Evolutionary conservation across 92 coral and sea anemone genomes (phyloP), one percentile per base, ranked within the genome.

Genomic region (Palythoa grandiflora): DNA sequence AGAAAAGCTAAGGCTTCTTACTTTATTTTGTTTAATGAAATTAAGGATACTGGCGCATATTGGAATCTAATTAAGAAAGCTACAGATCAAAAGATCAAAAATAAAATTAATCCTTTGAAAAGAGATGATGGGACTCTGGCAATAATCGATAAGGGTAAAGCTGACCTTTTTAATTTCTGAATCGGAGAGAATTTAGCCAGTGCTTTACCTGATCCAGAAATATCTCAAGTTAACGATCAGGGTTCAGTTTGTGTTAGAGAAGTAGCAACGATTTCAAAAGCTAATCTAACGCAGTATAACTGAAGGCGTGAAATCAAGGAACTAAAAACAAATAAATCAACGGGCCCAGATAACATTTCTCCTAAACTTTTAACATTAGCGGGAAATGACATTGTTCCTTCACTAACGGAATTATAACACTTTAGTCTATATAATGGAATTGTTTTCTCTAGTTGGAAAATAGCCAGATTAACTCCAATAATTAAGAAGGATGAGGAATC

Each of bases 401-500:
- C 65, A 57, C 65, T 59, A 59, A 59, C 65, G 65, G 65, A 59
- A 15, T 59, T 59, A 59, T 59, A 59, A 20, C 65, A 59, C 65
- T 59, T 59, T 12, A 59, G 65, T 12, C 20, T 14, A 59, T 59
- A 59, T 59, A 17, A 61, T 48, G 39, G 51, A 83, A 68, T 35
- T 10, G 78, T 83, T 19, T 70, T 35, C 78, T 28, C 60, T 40
- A 19, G 19, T 14, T 83, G 87, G 61, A 83, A 83, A 47, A 36
- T 37, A 61, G 73, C 78, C 28, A 83, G 57, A 65, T 20, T 83
- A 35, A 60, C 87, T 17, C 78, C 78, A 13, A 44, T 83, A 5
- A 70, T 65, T 66, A 83, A 83, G 57, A 68, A 63, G 74, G 60
- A 70, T 14, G 87, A 83, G 40, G 66, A 83, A 68, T n/a, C 78